phyloP scores from a whole-genome alignment of 2,888 invertebrate genomes.

The Chymomyza fuscimana region DNA sequence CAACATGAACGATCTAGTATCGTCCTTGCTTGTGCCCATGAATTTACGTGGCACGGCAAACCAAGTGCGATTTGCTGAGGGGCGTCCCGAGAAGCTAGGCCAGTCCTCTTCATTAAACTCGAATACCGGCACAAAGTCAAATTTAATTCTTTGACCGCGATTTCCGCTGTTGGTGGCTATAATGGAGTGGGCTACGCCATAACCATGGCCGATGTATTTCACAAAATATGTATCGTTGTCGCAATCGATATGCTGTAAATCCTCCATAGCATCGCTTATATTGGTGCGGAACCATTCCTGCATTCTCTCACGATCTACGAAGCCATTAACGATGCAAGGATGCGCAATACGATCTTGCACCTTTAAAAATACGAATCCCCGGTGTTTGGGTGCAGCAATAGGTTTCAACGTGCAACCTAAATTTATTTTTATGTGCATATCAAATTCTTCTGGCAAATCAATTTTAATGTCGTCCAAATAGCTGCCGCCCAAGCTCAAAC shows the following conservation, averaged over 20 bases:
- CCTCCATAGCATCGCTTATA: slow-evolving; percentile 30
- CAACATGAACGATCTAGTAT: slow-evolving; percentile 52
- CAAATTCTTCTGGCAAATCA: slow-evolving; percentile 62
- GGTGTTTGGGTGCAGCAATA: not conserved
- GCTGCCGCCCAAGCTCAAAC: slow-evolving; percentile 51
- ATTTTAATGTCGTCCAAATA: slow-evolving; percentile 53
- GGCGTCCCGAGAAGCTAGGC: slow-evolving; percentile 10
- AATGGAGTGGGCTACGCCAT: slow-evolving; percentile 64
- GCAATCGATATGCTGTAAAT: slow-evolving; percentile 31
- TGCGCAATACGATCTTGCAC: not conserved
- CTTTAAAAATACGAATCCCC: slow-evolving; percentile 31
- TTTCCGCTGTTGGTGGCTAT: slow-evolving; percentile 35
- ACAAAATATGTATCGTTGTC: slow-evolving; percentile 25
- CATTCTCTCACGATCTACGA: slow-evolving; percentile 46
- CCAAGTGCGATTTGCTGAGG: slow-evolving; percentile 38
- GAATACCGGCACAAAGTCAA: slow-evolving; percentile 70
- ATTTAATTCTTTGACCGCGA: slow-evolving; percentile 39
- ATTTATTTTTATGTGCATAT: slow-evolving; percentile 53
- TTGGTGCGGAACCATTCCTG: slow-evolving; percentile 60
- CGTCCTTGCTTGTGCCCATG: slow-evolving; percentile 16
- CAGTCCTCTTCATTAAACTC: slow-evolving; percentile 46
- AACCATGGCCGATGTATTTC: slow-evolving; percentile 37
- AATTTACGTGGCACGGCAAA: slow-evolving; percentile 59
- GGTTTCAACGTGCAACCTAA: slow-evolving; percentile 29
- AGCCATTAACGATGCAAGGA: slow-evolving; percentile 5